A percentile compares a stretch with the other conserved stretches of the same genome.
These are phyloP conservation scores for Zoanthus sociatus DNA, from an alignment of 92 coral and sea anemone genomes.

Conservation along the genomic window DNA sequence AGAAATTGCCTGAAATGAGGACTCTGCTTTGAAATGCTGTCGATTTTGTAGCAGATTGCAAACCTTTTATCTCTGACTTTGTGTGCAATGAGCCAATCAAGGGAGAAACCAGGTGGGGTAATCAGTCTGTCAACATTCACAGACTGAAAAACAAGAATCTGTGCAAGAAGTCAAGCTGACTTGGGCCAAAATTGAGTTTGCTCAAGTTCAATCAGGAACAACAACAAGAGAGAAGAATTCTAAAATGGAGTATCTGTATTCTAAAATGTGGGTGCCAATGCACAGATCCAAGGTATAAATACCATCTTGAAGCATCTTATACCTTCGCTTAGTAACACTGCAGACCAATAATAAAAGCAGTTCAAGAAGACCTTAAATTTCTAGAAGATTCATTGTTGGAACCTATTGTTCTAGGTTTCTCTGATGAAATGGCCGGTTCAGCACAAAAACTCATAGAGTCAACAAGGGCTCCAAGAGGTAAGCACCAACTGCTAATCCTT, in stretches of 20 bases:
- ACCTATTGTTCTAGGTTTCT: conserved; percentile 45
- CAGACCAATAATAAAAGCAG: conserved; percentile 40
- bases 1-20: too few relatives aligned
- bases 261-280: conserved; percentile 41
- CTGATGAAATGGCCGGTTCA: conserved; percentile 42
- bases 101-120: not conserved
- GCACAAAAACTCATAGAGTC: conserved; percentile 38
- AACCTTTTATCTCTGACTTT: too few relatives aligned
- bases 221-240: conserved; percentile 27
- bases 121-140: conserved; percentile 4
- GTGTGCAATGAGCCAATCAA: too few relatives aligned
- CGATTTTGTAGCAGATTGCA: too few relatives aligned
- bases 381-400: conserved; percentile 48
- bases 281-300: conserved; percentile 13
- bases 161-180: conserved; percentile 45
- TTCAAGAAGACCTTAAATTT: conserved; percentile 53
- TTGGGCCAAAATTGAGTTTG: conserved; percentile 46
- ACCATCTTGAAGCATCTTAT: not conserved
- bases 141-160: conserved; percentile 35
- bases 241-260: conserved; percentile 23
- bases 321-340: conserved; percentile 34
- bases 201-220: conserved; percentile 22
- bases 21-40: too few relatives aligned
- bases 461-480: conserved; percentile 33
- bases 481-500: conserved; percentile 39